Evolutionary conservation across 2,888 invertebrate species (phyloP), one percentile per base, ranked within the genome.

Genomic region (Drosophila lacicola): DNA sequence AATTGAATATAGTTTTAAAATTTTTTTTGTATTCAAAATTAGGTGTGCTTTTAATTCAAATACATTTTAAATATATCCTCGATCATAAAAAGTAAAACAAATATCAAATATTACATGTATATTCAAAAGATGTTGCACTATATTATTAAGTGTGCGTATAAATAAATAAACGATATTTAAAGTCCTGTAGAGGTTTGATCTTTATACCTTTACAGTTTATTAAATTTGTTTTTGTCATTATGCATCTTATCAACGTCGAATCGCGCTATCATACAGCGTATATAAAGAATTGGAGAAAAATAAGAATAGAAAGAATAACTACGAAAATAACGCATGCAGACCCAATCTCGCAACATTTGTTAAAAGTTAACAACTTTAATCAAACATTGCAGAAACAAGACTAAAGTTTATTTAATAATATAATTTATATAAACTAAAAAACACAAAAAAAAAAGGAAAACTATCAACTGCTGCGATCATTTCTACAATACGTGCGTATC

Each of bases 81-180:
- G 14, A 45, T 42, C 45, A 67, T 49, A 44, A 61, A 74, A 56
- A 57, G 45, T 60, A 65, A 41, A 46, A 17, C 39, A 64, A 69
- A 57, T 51, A 65, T 47, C 53, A 37, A 69, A 57, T 51, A 73
- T 54, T 56, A 37, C 13, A 21, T 73, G 56, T 63, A 69, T 69
- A 74, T 68, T 47, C 17, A 51, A 58, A 49, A 44, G 13, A n/a
- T 0, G 14, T 46, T 50, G 57, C 51, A 50, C 51, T 37, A 37
- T 58, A 44, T 46, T 11, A 49, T 13, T 21, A 50, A 4, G 53
- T 65, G 53, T 65, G 53, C 53, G 9, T 39, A 72, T 51, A 55
- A 60, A 60, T 46, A 55, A 68, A 55, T 37, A 49, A 50, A 50
- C 5, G 33, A 19, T 25, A 60, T 49, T 33, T 17, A 46, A 47